Conservation (phyloP, 2,797 vertebrate genomes). For the Phaenicophaeus curvirostris region DNA sequence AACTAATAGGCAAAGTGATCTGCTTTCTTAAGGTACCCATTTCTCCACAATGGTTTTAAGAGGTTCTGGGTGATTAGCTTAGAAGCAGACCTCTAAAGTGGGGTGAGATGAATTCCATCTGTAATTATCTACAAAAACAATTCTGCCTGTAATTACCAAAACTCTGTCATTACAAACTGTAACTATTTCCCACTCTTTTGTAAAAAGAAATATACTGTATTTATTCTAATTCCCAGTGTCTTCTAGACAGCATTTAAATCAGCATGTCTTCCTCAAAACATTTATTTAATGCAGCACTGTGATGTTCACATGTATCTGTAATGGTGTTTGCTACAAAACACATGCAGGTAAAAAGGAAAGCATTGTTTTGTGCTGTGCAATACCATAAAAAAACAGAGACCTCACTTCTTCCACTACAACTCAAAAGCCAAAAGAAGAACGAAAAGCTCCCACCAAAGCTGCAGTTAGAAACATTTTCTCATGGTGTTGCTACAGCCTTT, state of each 20-base stretch:
- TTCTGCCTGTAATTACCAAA: background rate
- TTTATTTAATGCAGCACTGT: background rate
- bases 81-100: background rate
- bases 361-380: background rate
- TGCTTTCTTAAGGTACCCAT: background rate
- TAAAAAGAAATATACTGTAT: background rate
- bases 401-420: background rate
- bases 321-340: background rate
- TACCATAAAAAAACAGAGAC: background rate
- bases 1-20: background rate
- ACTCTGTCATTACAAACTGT: background rate
- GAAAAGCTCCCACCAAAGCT: slow-evolving; percentile 5
- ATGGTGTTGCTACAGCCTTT: background rate
- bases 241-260: background rate
- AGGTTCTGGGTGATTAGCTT: background rate
- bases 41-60: background rate
- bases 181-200: background rate
- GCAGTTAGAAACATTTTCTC: background rate
- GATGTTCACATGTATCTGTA: background rate
- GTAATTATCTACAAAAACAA: background rate
- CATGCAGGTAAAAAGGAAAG: background rate
- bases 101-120: background rate
- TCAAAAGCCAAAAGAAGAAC: background rate
- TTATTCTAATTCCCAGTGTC: background rate
- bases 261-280: background rate